Evolutionary conservation across 37 sponge, comb jelly and placozoan genomes (phyloP), one percentile per base, ranked within the genome.

Genomic region (Haliclona indistincta): DNA sequence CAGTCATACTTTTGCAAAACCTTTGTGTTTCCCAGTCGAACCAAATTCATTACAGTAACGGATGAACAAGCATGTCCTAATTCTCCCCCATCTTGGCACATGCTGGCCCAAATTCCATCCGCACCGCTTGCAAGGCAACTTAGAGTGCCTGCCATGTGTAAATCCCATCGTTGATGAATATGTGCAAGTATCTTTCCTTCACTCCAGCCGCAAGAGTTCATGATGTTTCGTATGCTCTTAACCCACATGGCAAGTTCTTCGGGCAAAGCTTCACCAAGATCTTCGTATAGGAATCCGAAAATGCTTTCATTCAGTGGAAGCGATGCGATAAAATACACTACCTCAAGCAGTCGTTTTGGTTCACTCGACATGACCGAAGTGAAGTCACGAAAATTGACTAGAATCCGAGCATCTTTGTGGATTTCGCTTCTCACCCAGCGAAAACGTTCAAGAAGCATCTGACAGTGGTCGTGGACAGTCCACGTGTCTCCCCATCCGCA

Each of bases 71-170:
- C 90, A 55, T 94, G 95, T 0, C 95, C 95, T 56, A 94, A 6
- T 3, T 88, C 91, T 26, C 91, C 95, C 29, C 95, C 95, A 70
- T 94, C 95, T 23, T 79, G 84, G 41, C 91, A 94, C 54, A 94
- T 6, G 63, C 87, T 86, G 37, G 84, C 84, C 95, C 95, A 94
- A 20, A 94, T 78, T 25, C 95, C 95, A 56, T 90, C 78, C 4
- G 91, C 95, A 29, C 95, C 95, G 20, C 54, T 70, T 36, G 76
- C 69, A 15, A 94, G 79, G 71, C 90, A 89, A 22, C 77, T 85
- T 41, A 94, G 77, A 49, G 77, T 79, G 0, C 88, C 30, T 2
- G 91, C 88, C 8, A 64, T 76, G 42, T 67, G 75, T 5, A 89
- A 76, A 22, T 68, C 94, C 94, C 94, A 93, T 69, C 88, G 84